Base-by-base conservation (phyloP, 1,140 invertebrate genomes). In the Halictus rubicundus region DNA sequence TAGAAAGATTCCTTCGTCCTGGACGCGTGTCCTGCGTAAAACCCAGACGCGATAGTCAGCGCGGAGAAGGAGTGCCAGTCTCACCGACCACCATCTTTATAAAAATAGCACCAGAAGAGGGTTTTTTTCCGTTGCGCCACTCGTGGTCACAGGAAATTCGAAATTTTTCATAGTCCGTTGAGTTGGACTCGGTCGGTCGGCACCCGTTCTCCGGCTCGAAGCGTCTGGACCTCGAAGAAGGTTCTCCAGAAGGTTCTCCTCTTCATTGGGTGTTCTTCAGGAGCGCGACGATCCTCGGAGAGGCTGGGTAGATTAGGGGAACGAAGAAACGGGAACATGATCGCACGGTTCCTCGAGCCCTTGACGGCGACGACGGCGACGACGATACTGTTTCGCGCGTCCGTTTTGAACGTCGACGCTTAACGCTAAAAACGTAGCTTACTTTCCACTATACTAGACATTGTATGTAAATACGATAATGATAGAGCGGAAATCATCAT, bases 401-500 rank as follows among this genome's bases (percentile, higher is more conserved):
- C 32, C 83, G 75, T 84, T 57, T n/a, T 61, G 60, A 75, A 80
- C 79, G 75, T 80, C 54, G 63, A 82, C 81, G 81, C 69, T 77
- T 66, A 23, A 80, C 78, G 82, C 65, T 89, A 87, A 78, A 64
- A 80, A 83, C 81, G 63, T 84, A 88, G 77, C 69, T 87, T 88
- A 52, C 66, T 61, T 84, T 78, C 64, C 63, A 83, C 78, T 88
- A 89, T 54, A 60, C 82, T 84, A 89, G 81, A 78, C 63, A 68
- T 52, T 72, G 63, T 76, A 68, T 73, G 80, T 89, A 88, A 81
- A 89, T 89, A 88, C 83, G 73, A 63, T 88, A 83, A 87, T 88
- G 82, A 87, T 84, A 85, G 78, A 88, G 83, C 60, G 78, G 78
- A 76, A 88, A 79, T 84, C 69, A 68, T 85, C 16, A 68, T 80